Percentiles rank a stretch among this genome's conserved stretches.
Conservation (phyloP, 2,888 invertebrate species). For the Tryphoninae sp. region DNA sequence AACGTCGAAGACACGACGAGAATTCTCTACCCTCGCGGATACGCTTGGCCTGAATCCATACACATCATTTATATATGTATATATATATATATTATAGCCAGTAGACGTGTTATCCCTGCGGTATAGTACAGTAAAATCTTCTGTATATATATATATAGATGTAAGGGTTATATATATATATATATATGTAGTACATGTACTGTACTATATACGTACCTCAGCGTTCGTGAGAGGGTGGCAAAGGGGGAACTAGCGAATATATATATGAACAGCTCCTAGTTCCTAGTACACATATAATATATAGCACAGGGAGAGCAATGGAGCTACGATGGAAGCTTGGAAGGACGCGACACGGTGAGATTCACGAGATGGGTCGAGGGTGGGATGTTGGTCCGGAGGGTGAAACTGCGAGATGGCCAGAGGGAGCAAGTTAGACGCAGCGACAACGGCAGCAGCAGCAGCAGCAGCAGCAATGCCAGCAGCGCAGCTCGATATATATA, state of each 20-base stretch:
- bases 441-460: background rate
- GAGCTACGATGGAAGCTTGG: conserved; percentile 62
- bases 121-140: background rate
- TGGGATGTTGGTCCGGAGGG: conserved; percentile 52
- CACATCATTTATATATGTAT: background rate
- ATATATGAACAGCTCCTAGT: too few species aligned
- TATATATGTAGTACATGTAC: background rate
- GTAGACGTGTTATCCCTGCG: background rate
- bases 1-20: conserved; percentile 30
- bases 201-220: too few species aligned
- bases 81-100: background rate
- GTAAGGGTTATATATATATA: background rate
- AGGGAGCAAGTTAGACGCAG: conserved; percentile 63
- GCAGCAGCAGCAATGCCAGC: conserved; percentile 33
- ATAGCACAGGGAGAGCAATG: conserved; percentile 37
- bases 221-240: too few species aligned
- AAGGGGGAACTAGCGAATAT: too few species aligned
- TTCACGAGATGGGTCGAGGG: conserved; percentile 25
- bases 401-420: conserved; percentile 62
- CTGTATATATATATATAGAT: background rate
- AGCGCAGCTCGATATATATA: conserved; percentile 38
- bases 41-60: conserved; percentile 11
- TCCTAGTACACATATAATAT: too few species aligned
- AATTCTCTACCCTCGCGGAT: conserved; percentile 24
- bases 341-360: conserved; percentile 62